Percentiles rank a stretch among this genome's conserved stretches.
Conservation (phyloP, 2,113 vertebrate genomes). For the Anguilla rostrata region DNA sequence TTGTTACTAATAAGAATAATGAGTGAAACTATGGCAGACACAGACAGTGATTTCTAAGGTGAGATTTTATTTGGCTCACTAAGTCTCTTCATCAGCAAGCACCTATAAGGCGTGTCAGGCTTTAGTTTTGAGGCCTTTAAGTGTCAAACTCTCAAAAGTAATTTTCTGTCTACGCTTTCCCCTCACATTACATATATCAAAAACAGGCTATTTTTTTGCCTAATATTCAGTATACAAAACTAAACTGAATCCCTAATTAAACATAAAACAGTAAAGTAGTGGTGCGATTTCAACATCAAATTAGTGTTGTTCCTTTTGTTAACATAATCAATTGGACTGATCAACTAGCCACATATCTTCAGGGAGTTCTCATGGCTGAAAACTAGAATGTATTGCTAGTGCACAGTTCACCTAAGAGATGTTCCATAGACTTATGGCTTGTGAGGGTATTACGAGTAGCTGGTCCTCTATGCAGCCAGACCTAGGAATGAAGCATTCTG, state of each 20-base stretch:
- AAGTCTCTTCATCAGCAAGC: background rate
- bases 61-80: background rate
- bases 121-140: background rate
- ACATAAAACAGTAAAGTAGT: background rate
- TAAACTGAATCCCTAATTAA: background rate
- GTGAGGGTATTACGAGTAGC: background rate
- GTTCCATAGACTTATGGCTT: background rate
- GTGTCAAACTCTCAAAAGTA: background rate
- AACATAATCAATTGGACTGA: too few relatives aligned
- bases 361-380: background rate
- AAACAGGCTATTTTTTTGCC: background rate
- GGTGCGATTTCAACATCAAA: background rate
- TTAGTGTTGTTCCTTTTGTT: background rate
- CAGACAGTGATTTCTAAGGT: constrained; percentile 52
- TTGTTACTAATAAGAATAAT: background rate
- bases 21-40: constrained; percentile 58
- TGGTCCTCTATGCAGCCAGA: background rate
- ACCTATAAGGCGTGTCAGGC: background rate
- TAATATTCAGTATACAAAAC: background rate
- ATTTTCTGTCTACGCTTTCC: background rate
- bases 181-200: background rate
- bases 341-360: background rate
- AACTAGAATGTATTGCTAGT: background rate
- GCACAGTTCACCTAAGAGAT: background rate
- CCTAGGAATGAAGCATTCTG: background rate